Evolutionary conservation across 2,113 vertebrate species (phyloP).

Genomic region (Holacanthus passer): DNA sequence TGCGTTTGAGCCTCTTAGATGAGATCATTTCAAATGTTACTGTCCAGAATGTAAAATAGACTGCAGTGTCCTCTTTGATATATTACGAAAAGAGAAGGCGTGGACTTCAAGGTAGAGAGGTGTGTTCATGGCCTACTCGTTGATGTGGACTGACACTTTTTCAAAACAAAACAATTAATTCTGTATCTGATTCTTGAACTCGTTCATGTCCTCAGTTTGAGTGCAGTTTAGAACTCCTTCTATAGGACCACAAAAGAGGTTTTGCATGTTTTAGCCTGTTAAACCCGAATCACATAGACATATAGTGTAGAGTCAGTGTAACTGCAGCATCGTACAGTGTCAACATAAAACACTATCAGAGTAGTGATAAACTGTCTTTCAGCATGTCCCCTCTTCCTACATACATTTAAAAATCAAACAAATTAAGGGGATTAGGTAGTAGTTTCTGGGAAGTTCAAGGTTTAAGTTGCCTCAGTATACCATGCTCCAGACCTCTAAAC

Average conservation of each 20-base stretch:
- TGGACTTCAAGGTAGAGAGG: neutral
- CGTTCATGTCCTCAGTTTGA: neutral
- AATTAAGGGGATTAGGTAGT: no score
- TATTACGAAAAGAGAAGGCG: neutral
- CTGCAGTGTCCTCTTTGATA: neutral
- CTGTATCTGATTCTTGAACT: neutral
- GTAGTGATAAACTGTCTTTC: no score
- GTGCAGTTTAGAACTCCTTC: neutral
- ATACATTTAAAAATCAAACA: no score
- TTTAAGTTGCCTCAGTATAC: no score
- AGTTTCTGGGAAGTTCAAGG: no score
- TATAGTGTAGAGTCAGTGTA: neutral
- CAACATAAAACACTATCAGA: neutral
- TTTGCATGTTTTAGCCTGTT: neutral
- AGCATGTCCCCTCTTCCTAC: no score
- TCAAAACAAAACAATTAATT: neutral
- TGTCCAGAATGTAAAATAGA: conserved; percentile 7
- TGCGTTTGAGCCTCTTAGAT: conserved; percentile 26
- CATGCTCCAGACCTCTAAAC: no score
- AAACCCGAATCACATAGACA: neutral
- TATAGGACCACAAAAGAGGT: neutral
- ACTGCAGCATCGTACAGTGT: neutral
- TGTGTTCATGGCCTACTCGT: neutral
- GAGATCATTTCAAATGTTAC: conserved; percentile 34
- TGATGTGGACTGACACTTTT: neutral